phyloP scores from a whole-genome alignment of 2,113 vertebrate genomes.

The Mustela nigripes region DNA sequence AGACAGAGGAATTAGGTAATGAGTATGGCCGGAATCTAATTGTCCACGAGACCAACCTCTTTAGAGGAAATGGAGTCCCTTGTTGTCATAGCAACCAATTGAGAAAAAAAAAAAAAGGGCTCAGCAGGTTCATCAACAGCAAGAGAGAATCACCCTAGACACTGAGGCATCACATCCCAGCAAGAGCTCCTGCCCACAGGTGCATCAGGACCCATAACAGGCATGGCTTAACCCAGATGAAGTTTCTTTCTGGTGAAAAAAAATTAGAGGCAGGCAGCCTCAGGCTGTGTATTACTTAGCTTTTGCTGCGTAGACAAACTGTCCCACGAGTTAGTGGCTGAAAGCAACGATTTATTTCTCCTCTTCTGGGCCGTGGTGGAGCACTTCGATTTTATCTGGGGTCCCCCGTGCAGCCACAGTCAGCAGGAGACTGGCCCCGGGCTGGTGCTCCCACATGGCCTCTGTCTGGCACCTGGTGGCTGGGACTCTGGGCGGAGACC shows the following conservation, averaged over 20 bases:
- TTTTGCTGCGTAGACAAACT: constrained; percentile 1
- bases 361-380: rapidly evolving
- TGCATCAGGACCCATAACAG: background rate
- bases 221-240: background rate
- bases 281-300: background rate
- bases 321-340: background rate
- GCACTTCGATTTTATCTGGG: background rate
- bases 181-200: background rate
- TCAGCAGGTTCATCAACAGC: background rate
- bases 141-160: background rate
- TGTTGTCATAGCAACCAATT: constrained; percentile 73
- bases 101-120: background rate
- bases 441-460: background rate
- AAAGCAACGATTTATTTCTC: background rate
- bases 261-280: background rate
- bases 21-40: constrained; percentile 70
- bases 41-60: constrained; percentile 65
- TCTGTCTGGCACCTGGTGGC: background rate
- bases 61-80: constrained; percentile 76
- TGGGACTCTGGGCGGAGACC: background rate
- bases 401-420: background rate
- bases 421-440: background rate
- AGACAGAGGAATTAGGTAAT: constrained; percentile 71
- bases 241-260: background rate
- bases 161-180: background rate